Evolutionary conservation across 2,113 vertebrate genomes (phyloP), one percentile per base, ranked within the genome.

Genomic region (Catagonus wagneri): DNA sequence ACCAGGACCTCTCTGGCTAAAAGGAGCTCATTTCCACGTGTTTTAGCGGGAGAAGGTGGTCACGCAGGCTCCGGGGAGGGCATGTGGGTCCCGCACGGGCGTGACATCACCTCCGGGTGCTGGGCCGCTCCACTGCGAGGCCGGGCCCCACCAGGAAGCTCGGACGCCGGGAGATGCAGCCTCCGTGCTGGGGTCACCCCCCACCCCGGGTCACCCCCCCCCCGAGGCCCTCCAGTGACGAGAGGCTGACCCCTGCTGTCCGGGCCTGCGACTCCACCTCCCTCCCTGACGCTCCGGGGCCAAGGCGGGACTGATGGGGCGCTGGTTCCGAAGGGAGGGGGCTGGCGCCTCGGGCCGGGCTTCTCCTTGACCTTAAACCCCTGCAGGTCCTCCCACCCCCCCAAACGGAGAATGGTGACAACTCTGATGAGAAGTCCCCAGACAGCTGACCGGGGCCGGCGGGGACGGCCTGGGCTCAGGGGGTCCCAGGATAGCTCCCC

Each of bases 271-370:
- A 44, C 44, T 44, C 44, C 44, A 8, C 44, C 44, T 44, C 44
- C 44, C 44, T 44, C 44, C 44, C 44, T 44, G 44, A 8, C 44
- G 5, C 44, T 8, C 44, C 8, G 44, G 44, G 44, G 44, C 44
- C 4, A 44, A 44, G 44, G 44, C 44, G 8, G 44, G 44, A 44
- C 44, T 44, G 44, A 44, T 8, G 44, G 44, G 8, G 44, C 44
- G 8, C 44, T 44, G 44, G 54, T 14, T 1, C 27, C 50, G 0
- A 4, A 2, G 16, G 36, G 4, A 1, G 16, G 36, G 4, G 1
- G 2, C 54, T 0, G 56, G 1, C 22, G 1, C 7, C 11, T 19
- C 2, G 2, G 2, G 29, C 50, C 3, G 0, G 0, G 1, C 32
- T 44, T 22, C 20, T 39, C 11, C 32, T 19, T 25, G 27, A 27